These are phyloP conservation scores for Nerophis ophidion DNA, from an alignment of 2,113 vertebrate species.

Conservation along the genomic window DNA sequence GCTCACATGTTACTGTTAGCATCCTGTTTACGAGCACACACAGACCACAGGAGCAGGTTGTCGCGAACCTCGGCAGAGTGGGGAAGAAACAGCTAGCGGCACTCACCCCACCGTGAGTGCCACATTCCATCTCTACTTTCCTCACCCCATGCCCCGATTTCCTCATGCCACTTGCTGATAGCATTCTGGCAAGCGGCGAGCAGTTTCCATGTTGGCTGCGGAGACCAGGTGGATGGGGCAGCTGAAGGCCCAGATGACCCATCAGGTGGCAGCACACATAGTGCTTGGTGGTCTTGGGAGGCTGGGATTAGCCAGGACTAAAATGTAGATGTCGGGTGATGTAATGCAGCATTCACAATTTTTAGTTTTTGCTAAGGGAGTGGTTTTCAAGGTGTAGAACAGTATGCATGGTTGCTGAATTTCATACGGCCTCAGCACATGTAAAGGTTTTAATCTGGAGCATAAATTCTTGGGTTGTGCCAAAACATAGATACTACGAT, in stretches of 20 bases:
- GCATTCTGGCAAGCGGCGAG: conserved; percentile 23
- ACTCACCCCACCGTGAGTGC: conserved; percentile 42
- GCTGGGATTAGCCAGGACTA: conserved; percentile 19
- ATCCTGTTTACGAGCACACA: conserved; percentile 58
- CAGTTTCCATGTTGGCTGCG: conserved; percentile 22
- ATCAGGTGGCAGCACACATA: conserved; percentile 31
- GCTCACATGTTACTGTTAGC: conserved; percentile 34
- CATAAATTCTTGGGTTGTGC: too few species aligned
- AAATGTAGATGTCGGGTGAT: conserved; percentile 11
- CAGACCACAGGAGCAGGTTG: conserved; percentile 50
- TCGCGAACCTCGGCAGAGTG: conserved; percentile 27
- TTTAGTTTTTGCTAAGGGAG: too few species aligned
- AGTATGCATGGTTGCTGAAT: too few species aligned
- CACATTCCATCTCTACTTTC: conserved; percentile 47
- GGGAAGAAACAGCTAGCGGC: conserved; percentile 42
- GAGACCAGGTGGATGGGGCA: conserved; percentile 59
- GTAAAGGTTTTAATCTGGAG: too few species aligned
- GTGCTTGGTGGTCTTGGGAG: conserved; percentile 34
- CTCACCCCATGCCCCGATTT: conserved; percentile 27
- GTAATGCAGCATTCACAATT: neutral
- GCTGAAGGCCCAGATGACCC: conserved; percentile 51
- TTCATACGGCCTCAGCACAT: too few species aligned
- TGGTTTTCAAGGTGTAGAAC: too few species aligned
- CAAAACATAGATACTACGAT: too few species aligned
- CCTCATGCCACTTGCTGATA: conserved; percentile 33